These are phyloP conservation scores for Acleris cristana DNA, from an alignment of 2,888 invertebrate genomes.

Conservation along the genomic window DNA sequence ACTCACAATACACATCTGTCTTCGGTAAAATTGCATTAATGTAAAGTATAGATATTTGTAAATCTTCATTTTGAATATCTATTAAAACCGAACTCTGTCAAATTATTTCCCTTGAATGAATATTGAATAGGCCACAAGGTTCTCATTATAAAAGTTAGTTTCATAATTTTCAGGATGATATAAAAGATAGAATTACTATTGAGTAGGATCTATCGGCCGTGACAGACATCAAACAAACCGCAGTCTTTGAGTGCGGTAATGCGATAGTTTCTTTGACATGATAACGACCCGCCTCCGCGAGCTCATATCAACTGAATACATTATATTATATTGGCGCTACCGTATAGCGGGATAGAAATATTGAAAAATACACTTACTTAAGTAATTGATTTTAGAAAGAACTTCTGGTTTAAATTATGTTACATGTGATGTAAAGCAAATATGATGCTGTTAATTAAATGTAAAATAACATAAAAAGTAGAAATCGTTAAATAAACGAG, in stretches of 20 bases:
- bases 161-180: conserved; percentile 31
- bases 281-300: conserved; percentile 70
- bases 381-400: conserved; percentile 12
- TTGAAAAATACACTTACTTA: conserved; percentile 55
- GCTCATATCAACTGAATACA: conserved; percentile 73
- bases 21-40: conserved; percentile 47
- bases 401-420: neutral
- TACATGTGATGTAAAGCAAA: too few species aligned
- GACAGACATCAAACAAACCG: conserved; percentile 74
- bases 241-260: conserved; percentile 76
- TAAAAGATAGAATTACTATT: conserved; percentile 46
- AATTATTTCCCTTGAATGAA: neutral
- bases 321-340: conserved; percentile 65
- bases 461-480: conserved; percentile 6
- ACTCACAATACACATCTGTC: conserved; percentile 70
- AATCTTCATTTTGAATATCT: too few species aligned
- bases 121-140: neutral
- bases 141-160: conserved; percentile 10
- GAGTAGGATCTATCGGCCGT: conserved; percentile 55
- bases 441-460: too few species aligned
- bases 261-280: conserved; percentile 82
- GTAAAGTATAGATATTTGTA: neutral
- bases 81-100: too few species aligned
- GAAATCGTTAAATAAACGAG: conserved; percentile 28
- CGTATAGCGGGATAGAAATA: conserved; percentile 53